Conservation (phyloP, 2,797 vertebrate species). For the Distichodus sexfasciatus region DNA sequence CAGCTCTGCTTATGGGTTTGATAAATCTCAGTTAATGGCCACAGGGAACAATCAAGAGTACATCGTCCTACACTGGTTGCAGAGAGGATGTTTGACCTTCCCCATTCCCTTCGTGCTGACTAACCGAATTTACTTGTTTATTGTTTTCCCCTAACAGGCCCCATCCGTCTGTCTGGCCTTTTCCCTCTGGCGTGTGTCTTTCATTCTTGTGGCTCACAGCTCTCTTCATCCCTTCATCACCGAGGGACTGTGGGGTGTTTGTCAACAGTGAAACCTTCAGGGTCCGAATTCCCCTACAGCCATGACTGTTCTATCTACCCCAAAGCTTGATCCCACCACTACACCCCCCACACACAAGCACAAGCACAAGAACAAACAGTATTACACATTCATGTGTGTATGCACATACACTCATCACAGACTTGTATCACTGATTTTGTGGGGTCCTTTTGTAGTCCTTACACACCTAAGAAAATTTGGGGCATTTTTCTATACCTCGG, state of each 20-base stretch:
- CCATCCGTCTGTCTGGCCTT: neutral
- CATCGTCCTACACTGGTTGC: slow-evolving; percentile 56
- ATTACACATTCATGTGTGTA: slow-evolving; percentile 26
- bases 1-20: slow-evolving; percentile 9
- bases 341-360: slow-evolving; percentile 39
- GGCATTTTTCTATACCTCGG: too few relatives aligned
- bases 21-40: slow-evolving; percentile 4
- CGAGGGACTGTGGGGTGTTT: slow-evolving; percentile 49
- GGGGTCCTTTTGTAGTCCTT: too few relatives aligned
- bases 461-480: too few relatives aligned
- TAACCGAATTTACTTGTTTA: slow-evolving; percentile 60
- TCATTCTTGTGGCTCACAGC: slow-evolving; percentile 53
- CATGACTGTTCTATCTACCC: slow-evolving; percentile 48
- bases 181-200: slow-evolving; percentile 52
- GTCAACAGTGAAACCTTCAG: slow-evolving; percentile 35
- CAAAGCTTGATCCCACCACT: slow-evolving; percentile 24
- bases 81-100: slow-evolving; percentile 61
- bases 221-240: slow-evolving; percentile 55
- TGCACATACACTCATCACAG: too few relatives aligned
- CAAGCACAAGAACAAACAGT: slow-evolving; percentile 40
- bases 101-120: slow-evolving; percentile 55
- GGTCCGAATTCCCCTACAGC: slow-evolving; percentile 52
- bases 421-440: too few relatives aligned
- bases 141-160: slow-evolving; percentile 53
- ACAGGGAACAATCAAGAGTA: slow-evolving; percentile 42